Percentiles rank a stretch among this genome's conserved stretches.
These are phyloP conservation scores for Liparis tanakae DNA, from an alignment of 2,797 vertebrate genomes.

Conservation along the genomic window DNA sequence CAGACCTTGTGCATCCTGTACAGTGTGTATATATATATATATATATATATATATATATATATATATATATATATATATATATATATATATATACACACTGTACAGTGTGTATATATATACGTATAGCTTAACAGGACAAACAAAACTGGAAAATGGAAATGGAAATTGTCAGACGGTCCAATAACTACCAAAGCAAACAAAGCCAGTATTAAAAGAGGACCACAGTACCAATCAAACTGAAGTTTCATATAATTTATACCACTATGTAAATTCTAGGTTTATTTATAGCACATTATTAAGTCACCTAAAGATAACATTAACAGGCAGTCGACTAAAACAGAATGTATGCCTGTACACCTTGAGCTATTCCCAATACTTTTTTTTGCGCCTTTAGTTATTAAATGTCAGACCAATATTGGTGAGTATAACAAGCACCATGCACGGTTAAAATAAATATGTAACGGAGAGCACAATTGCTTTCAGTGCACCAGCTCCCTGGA, in stretches of 20 bases:
- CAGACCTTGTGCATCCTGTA: not conserved
- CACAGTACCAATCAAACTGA: not conserved
- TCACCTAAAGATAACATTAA: constrained; percentile 17
- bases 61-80: too few species aligned
- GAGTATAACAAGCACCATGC: constrained; percentile 10
- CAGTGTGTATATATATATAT: too few species aligned
- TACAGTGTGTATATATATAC: too few species aligned
- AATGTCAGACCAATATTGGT: constrained; percentile 18
- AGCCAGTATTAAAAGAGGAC: not conserved
- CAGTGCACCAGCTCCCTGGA: constrained; percentile 12
- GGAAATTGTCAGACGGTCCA: constrained; percentile 16
- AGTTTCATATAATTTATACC: constrained; percentile 12
- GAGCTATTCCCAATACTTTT: not conserved
- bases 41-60: too few species aligned
- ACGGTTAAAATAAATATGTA: constrained; percentile 13
- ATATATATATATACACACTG: too few species aligned
- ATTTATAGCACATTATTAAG: constrained; percentile 22
- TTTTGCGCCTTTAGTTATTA: not conserved
- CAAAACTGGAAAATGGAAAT: not conserved
- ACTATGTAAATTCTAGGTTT: constrained; percentile 4
- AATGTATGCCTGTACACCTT: constrained; percentile 7
- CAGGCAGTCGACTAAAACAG: constrained; percentile 4
- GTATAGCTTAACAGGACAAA: not conserved
- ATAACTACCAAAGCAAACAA: constrained; percentile 23
- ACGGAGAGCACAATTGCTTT: constrained; percentile 3